phyloP scores from a whole-genome alignment of 2,888 invertebrate species.

The Nasonovia ribisnigri region DNA sequence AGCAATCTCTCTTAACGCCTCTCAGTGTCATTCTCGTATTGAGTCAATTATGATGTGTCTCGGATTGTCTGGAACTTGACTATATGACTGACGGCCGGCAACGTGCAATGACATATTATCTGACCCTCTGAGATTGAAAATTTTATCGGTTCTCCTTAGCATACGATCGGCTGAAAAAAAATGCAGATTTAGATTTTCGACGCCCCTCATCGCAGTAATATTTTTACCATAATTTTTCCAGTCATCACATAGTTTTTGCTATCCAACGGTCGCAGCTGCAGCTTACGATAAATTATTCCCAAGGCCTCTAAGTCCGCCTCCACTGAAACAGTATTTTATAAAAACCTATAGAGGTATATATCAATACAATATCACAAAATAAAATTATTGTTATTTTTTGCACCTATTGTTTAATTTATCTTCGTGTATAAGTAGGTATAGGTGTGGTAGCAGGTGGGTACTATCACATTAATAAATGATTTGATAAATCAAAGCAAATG shows the following conservation, averaged over 20 bases:
- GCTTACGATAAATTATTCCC: background rate
- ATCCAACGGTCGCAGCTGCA: background rate
- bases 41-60: background rate
- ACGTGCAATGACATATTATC: background rate
- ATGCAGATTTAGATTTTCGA: background rate
- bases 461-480: background rate
- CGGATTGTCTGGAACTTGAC: background rate
- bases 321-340: background rate
- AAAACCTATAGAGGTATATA: background rate
- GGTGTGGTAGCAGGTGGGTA: background rate
- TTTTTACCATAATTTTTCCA: background rate
- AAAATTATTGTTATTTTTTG: background rate
- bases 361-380: background rate
- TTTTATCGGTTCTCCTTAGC: background rate
- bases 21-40: background rate
- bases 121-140: background rate
- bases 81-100: background rate
- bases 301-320: background rate
- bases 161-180: background rate
- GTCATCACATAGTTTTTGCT: background rate
- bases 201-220: background rate
- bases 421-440: background rate
- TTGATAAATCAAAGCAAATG: background rate
- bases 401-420: background rate
- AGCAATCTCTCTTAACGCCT: background rate